These are phyloP conservation scores for Leptopilina syphax DNA, from an alignment of 2,888 invertebrate species.

Conservation along the genomic window DNA sequence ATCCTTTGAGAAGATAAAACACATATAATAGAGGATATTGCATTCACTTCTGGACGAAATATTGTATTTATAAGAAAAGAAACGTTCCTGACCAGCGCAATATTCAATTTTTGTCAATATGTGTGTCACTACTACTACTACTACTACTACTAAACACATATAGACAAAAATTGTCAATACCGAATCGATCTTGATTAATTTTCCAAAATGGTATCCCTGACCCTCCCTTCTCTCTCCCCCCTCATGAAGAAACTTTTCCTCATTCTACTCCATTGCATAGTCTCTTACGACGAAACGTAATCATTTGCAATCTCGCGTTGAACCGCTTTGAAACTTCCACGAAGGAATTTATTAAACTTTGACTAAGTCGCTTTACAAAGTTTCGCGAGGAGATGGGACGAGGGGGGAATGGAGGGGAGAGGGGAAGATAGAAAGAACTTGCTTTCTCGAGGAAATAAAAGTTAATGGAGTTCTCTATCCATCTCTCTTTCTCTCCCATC, in stretches of 20 bases:
- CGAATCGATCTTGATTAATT: conserved; percentile 40
- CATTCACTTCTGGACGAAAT: conserved; percentile 1
- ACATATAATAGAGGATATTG: conserved; percentile 25
- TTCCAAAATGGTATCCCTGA: conserved; percentile 26
- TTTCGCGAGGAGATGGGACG: conserved; percentile 63
- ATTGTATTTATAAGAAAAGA: background rate
- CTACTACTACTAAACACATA: too few species aligned
- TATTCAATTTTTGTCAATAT: background rate
- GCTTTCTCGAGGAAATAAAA: conserved; percentile 75
- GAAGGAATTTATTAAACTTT: conserved; percentile 76
- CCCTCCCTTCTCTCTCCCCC: conserved; percentile 19
- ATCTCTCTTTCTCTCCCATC: conserved; percentile 56
- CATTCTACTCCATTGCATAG: conserved; percentile 29
- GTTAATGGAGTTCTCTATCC: conserved; percentile 73
- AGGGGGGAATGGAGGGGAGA: conserved; percentile 48
- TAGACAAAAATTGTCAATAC: background rate
- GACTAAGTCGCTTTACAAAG: conserved; percentile 75
- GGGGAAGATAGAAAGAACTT: conserved; percentile 62
- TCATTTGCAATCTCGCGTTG: conserved; percentile 71
- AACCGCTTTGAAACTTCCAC: conserved; percentile 71
- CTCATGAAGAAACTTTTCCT: conserved; percentile 51
- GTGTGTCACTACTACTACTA: too few species aligned
- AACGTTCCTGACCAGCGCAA: conserved; percentile 34
- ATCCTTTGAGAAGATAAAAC: conserved; percentile 20
- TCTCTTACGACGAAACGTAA: conserved; percentile 64